Evolutionary conservation across 2,888 invertebrate species (phyloP), one percentile per base, ranked within the genome.

Genomic region (Sturmia bella): DNA sequence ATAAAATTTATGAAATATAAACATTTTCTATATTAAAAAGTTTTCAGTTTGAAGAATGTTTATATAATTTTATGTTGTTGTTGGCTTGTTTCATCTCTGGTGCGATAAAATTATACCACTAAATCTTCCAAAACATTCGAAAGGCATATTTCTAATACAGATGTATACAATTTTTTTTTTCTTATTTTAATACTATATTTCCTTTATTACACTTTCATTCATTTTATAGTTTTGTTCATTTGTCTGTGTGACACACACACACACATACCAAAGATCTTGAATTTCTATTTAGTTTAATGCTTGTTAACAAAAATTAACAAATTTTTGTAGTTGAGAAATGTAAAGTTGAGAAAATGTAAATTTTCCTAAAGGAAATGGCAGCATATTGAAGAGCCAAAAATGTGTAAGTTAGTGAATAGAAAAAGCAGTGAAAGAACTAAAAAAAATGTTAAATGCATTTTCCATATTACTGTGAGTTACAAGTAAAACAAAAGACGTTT

Each of bases 1-100:
- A 80, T 70, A 45, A 41, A 66, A 80, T 80, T 70, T 75, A 75
- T 80, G 45, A 70, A 64, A 80, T 75, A 57, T 75, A 70, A 57
- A 63, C 80, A 80, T 80, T 75, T 75, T 43, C 43, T 64, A 39
- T 70, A 75, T 69, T 64, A 70, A 75, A 70, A 75, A 57, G n/a
- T 80, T 75, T 69, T 59, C 12, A 68, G n/a, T 72, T 78, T 66
- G 1, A 39, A 17, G 48, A 64, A 70, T 69, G 61, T 70, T 9
- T 48, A 45, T 57, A 50, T 32, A 41, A 19, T 41, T 66, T 66
- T 19, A 11, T 37, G 13, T 17, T 64, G 12, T 2, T 4, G 32
- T 7, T 7, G 3, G 5, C 9, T 32, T 32, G 3, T 1, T 24
- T 63, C 24, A 39, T 61, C 13, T 66, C 37, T 59, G 24, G 27